A percentile compares a stretch with the other conserved stretches of the same genome.
Evolutionary conservation across 2,797 vertebrate genomes (phyloP).

Genomic region (Amniataba percoides): DNA sequence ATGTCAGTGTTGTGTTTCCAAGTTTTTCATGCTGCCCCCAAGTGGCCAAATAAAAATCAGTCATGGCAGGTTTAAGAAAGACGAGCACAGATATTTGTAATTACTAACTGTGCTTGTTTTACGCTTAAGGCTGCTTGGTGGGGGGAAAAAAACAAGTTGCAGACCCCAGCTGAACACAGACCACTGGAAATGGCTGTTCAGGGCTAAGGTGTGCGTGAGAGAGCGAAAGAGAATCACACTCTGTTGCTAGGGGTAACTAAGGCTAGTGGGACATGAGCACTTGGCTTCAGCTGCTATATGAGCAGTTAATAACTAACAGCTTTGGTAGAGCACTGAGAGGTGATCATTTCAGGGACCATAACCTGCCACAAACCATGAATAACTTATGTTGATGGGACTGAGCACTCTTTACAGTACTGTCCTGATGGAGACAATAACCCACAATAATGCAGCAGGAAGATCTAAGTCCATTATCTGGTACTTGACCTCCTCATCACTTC

Average conservation of each 20-base stretch:
- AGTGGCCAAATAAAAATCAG: neutral
- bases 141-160: slow-evolving; percentile 1
- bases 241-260: slow-evolving; percentile 64
- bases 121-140: slow-evolving; percentile 10
- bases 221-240: slow-evolving; percentile 19
- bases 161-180: neutral
- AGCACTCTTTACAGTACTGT: slow-evolving; percentile 31
- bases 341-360: slow-evolving; percentile 61
- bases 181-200: slow-evolving; percentile 28
- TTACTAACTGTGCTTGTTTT: neutral
- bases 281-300: slow-evolving; percentile 37
- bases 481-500: slow-evolving; percentile 55
- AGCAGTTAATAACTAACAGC: slow-evolving; percentile 57
- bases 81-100: neutral
- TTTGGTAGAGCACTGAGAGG: slow-evolving; percentile 44
- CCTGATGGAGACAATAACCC: slow-evolving; percentile 48
- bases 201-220: slow-evolving; percentile 1
- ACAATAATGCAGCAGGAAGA: slow-evolving; percentile 50
- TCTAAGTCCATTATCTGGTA: slow-evolving; percentile 58
- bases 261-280: slow-evolving; percentile 48
- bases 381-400: slow-evolving; percentile 43
- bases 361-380: slow-evolving; percentile 60
- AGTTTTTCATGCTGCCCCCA: neutral
- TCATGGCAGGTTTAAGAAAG: slow-evolving; percentile 10
- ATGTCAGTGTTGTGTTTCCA: neutral